Evolutionary conservation across 2,113 vertebrate species (phyloP).

Genomic region (Mustela nigripes): DNA sequence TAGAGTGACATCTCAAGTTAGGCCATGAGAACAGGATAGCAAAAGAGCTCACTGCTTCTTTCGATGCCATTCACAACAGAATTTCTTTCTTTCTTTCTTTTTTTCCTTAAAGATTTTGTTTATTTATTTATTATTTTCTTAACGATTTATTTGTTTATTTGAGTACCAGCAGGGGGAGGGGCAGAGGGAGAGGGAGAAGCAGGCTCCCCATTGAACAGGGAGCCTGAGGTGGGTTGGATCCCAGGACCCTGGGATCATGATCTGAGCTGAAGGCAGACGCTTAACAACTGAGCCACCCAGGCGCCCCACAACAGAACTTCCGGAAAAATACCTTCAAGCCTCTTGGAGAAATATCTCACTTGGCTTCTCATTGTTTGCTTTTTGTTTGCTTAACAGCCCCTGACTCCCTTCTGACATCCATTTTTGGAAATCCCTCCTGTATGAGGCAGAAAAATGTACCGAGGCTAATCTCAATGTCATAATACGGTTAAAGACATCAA

Average conservation of each 20-base stretch:
- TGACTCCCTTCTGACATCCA: not conserved
- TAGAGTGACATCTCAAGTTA: conserved; percentile 9
- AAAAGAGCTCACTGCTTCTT: not conserved
- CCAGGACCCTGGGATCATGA: too few relatives aligned
- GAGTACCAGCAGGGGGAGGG: too few relatives aligned
- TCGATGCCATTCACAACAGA: not conserved
- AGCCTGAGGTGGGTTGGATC: too few relatives aligned
- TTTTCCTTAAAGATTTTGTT: too few relatives aligned
- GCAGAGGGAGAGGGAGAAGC: too few relatives aligned
- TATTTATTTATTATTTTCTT: too few relatives aligned
- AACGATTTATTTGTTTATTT: too few relatives aligned
- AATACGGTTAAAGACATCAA: not conserved
- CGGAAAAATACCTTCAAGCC: not conserved
- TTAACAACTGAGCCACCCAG: too few relatives aligned
- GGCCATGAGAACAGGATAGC: not conserved
- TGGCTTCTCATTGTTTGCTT: not conserved
- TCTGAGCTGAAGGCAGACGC: too few relatives aligned
- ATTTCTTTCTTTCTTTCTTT: too few relatives aligned
- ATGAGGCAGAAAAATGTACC: not conserved
- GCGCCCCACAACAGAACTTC: not conserved
- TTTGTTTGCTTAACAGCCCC: not conserved
- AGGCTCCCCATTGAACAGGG: too few relatives aligned
- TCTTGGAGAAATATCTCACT: not conserved
- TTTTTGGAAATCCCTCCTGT: not conserved
- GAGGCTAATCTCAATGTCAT: not conserved